These are phyloP conservation scores for Chouioia cunea DNA, from an alignment of 2,888 invertebrate species.

Conservation along the genomic window DNA sequence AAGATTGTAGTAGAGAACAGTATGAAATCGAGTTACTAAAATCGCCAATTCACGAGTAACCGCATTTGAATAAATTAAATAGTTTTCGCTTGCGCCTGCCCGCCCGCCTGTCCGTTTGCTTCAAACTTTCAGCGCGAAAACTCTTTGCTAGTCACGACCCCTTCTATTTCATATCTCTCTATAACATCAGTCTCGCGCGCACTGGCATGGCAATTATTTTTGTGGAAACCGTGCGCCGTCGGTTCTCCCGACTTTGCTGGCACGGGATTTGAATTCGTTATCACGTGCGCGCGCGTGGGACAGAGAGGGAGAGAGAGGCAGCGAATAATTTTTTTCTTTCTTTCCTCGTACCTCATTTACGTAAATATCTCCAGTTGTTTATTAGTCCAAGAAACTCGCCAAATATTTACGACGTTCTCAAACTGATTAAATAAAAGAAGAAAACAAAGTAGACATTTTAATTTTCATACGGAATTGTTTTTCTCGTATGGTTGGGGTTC, in stretches of 20 bases:
- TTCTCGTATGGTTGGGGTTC: no score
- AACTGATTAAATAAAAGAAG: no score
- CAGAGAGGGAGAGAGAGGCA: neutral
- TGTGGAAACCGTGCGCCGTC: conserved; percentile 38
- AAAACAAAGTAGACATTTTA: no score
- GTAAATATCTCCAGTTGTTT: conserved; percentile 45
- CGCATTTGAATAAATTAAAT: conserved; percentile 29
- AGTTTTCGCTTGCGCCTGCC: conserved; percentile 19
- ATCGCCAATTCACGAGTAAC: conserved; percentile 29
- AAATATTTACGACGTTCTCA: neutral
- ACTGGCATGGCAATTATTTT: conserved; percentile 45
- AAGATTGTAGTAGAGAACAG: no score
- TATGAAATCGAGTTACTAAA: no score
- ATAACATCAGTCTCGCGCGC: neutral
- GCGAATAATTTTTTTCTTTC: conserved; percentile 25
- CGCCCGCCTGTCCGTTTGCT: neutral
- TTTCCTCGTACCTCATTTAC: conserved; percentile 41
- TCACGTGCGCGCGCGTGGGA: conserved; percentile 1
- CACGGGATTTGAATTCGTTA: conserved; percentile 49
- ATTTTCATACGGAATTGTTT: no score
- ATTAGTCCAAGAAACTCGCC: conserved; percentile 20
- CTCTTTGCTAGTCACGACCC: neutral
- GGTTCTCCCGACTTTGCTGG: conserved; percentile 38
- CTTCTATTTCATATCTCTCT: neutral
- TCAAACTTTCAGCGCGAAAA: no score